phyloP scores from a whole-genome alignment of 2,888 invertebrate genomes.

The Calameuta filiformis region DNA sequence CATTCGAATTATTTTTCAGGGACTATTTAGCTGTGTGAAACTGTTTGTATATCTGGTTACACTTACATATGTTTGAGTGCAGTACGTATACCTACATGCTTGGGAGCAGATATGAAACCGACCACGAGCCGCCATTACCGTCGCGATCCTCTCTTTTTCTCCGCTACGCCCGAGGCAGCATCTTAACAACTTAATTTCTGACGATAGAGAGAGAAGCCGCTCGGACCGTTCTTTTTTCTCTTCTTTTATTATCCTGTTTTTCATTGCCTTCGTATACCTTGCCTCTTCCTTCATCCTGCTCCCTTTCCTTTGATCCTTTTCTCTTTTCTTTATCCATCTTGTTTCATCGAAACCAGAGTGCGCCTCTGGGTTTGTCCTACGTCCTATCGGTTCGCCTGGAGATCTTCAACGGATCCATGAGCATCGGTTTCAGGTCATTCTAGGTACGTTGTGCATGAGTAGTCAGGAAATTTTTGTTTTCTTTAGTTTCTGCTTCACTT shows the following conservation, averaged over 20 bases:
- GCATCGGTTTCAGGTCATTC: not conserved
- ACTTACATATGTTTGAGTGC: slow-evolving; percentile 1
- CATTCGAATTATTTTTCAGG: not conserved
- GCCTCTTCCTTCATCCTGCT: not conserved
- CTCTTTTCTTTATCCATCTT: not conserved
- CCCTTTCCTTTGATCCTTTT: not conserved
- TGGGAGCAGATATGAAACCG: slow-evolving; percentile 12
- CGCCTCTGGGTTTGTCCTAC: not conserved
- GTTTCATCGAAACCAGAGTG: not conserved
- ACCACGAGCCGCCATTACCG: slow-evolving; percentile 40
- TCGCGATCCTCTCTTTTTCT: slow-evolving; percentile 36
- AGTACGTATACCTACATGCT: not conserved
- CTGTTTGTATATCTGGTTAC: not conserved
- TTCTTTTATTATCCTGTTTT: slow-evolving; percentile 14
- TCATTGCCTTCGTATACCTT: slow-evolving; percentile 6
- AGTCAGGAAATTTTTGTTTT: not conserved
- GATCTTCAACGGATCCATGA: not conserved
- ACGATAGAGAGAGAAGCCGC: slow-evolving; percentile 40
- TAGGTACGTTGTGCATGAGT: not conserved
- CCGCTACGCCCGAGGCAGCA: slow-evolving; percentile 51
- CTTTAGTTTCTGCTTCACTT: slow-evolving; percentile 3
- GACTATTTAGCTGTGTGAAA: not conserved
- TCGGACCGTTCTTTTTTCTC: slow-evolving; percentile 1
- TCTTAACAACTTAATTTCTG: slow-evolving; percentile 59
- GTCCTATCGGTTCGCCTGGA: not conserved